A percentile compares a stretch with the other conserved stretches of the same genome.
phyloP scores from a whole-genome alignment of 2,888 invertebrate genomes.

The Crossocerus cetratus region DNA sequence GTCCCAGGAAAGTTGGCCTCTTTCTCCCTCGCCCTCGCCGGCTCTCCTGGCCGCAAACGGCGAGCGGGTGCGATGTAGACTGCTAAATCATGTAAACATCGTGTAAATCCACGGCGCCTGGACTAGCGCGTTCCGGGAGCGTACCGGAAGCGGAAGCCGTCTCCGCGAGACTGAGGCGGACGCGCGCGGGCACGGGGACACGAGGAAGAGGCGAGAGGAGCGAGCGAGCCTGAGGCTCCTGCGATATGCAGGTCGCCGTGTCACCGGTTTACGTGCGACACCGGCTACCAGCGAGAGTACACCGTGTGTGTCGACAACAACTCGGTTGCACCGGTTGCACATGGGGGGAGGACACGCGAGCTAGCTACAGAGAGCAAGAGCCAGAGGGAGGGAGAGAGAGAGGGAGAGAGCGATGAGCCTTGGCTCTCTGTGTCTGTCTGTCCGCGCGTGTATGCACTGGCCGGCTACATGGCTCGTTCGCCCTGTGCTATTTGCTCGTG shows the following conservation, averaged over 20 bases:
- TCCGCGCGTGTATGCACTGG: too few species aligned
- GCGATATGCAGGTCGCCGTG: slow-evolving; percentile 9
- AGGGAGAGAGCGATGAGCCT: background rate
- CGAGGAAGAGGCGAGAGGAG: background rate
- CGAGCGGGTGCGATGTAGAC: slow-evolving; percentile 43
- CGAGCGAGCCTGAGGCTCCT: background rate
- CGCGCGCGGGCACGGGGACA: background rate
- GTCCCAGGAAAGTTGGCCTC: slow-evolving; percentile 35
- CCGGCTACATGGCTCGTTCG: too few species aligned
- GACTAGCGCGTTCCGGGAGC: slow-evolving; percentile 32
- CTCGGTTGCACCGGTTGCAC: too few species aligned
- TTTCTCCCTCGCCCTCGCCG: slow-evolving; percentile 15
- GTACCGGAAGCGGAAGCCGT: slow-evolving; percentile 3
- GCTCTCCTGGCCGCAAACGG: background rate
- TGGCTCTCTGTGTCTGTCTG: background rate
- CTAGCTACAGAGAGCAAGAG: background rate
- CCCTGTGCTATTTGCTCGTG: too few species aligned
- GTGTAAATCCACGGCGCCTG: slow-evolving; percentile 60
- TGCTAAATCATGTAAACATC: slow-evolving; percentile 70
- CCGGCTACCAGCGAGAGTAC: too few species aligned
- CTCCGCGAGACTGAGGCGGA: slow-evolving; percentile 10
- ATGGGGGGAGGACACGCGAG: too few species aligned
- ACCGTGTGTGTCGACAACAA: too few species aligned
- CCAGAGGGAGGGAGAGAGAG: background rate
- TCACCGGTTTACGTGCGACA: slow-evolving; percentile 17